Conservation (phyloP, 2,797 vertebrate genomes). For the Hipposideros larvatus region DNA sequence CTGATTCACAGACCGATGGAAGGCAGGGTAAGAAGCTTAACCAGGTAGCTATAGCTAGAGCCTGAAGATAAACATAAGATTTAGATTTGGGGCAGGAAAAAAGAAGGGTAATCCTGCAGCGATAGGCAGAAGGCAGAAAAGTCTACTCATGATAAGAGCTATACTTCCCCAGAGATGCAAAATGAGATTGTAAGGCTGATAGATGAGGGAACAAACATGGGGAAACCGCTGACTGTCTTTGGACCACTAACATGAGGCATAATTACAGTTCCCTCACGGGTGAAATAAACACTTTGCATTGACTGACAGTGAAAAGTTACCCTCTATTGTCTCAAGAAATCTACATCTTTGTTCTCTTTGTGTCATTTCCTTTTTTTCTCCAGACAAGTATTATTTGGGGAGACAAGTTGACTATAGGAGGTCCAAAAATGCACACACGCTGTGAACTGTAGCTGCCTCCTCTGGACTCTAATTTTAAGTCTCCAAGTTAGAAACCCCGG, state of each 20-base stretch:
- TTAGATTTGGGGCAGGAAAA: background rate
- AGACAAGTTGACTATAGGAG: background rate
- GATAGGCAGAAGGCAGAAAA: background rate
- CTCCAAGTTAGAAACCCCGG: slow-evolving; percentile 12
- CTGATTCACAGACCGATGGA: background rate
- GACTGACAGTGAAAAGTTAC: background rate
- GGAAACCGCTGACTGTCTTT: background rate
- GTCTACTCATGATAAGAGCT: background rate
- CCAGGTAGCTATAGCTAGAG: background rate
- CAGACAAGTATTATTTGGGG: background rate
- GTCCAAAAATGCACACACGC: background rate
- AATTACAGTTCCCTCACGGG: background rate
- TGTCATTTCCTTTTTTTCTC: background rate
- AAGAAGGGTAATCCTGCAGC: background rate
- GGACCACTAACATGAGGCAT: background rate
- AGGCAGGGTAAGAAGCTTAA: background rate
- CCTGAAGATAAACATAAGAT: background rate
- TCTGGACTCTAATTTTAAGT: background rate
- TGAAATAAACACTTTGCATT: background rate
- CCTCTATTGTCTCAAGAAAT: background rate
- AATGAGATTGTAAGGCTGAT: accelerated
- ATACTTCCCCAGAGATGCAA: background rate
- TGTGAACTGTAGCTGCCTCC: background rate
- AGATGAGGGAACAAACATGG: background rate
- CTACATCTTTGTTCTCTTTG: background rate